Base-by-base conservation (phyloP, 2,888 invertebrate genomes). In the Agrilus biguttatus region DNA sequence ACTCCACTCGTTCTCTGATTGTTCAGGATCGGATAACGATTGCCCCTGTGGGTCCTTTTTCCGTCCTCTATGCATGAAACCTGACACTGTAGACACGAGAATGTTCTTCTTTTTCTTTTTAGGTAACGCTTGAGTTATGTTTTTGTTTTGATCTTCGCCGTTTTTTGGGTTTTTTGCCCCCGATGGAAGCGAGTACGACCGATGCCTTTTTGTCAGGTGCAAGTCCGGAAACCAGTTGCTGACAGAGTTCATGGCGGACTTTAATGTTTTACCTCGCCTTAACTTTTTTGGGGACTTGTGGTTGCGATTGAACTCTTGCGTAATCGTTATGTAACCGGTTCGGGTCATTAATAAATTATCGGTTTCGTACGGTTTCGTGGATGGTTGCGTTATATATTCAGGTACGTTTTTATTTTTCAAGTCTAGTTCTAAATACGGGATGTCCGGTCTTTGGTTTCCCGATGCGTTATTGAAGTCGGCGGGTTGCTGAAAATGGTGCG, bases 11-110 rank as follows among this genome's bases (percentile, higher is more conserved):
- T 76, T 78, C 62, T 83, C 83, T 1, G 82, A 82, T 38, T 81
- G 80, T 63, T 84, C 84, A 4, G 83, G 81, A 58, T 84, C 83
- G 10, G 84, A 83, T 40, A 83, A 58, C 0, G 83, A 83, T 54
- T 80, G 78, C 0, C 69, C 63, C 52, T 77, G 77, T 28, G 70
- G 66, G 56, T 71, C 71, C 63, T 77, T 78, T 54, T 81, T 65
- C 60, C 86, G 83, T 0, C 88, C 88, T 68, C 88, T 89, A 62
- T 87, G 86, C 52, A 90, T 68, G 47, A 90, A 77, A 17, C 85
- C 87, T 1, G 86, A 87, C 66, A 90, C 81, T 1, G 88, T 88
- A 0, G 86, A 80, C 0, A 87, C 85, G 41, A 90, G 70, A 5
- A 81, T 79, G 51, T 83, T 82, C 58, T 85, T 85, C 62, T 85